Conservation (phyloP, 2,797 vertebrate genomes). For the Sciurus carolinensis region DNA sequence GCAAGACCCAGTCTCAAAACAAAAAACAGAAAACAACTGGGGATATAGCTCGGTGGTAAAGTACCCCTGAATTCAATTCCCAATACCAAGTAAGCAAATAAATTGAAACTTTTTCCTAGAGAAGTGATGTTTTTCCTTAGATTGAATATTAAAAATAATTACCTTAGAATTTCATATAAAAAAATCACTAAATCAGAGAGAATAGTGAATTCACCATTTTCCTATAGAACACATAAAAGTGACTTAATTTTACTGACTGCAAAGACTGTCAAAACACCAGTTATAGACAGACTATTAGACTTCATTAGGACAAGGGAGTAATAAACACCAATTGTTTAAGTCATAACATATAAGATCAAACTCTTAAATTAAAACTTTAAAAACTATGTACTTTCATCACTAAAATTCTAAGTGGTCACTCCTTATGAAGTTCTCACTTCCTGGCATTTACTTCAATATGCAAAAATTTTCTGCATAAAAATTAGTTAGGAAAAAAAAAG, state of each 20-base stretch:
- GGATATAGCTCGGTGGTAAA: too few relatives aligned
- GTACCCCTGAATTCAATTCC: too few relatives aligned
- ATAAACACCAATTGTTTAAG: neutral
- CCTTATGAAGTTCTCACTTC: slow-evolving; percentile 42
- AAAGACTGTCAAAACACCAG: slow-evolving; percentile 37
- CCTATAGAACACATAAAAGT: neutral
- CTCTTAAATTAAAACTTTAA: slow-evolving; percentile 39
- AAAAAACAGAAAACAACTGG: too few relatives aligned
- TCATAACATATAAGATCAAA: slow-evolving; percentile 28
- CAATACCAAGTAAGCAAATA: too few relatives aligned
- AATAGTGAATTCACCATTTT: slow-evolving; percentile 21
- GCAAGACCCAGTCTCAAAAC: too few relatives aligned
- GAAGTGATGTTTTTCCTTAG: neutral
- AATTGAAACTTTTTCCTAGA: too few relatives aligned
- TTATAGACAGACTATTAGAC: neutral
- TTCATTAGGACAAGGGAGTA: neutral
- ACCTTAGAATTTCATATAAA: slow-evolving; percentile 36
- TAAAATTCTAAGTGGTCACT: slow-evolving; percentile 44
- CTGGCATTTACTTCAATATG: slow-evolving; percentile 59
- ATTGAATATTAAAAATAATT: neutral
- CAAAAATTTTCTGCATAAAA: slow-evolving; percentile 59
- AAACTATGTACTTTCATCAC: neutral
- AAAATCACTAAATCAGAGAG: neutral
- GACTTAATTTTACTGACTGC: neutral
- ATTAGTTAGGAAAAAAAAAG: neutral